A percentile compares a stretch with the other conserved stretches of the same genome.
Conservation (phyloP, 2,113 vertebrate genomes). For the Thalassoma bifasciatum region DNA sequence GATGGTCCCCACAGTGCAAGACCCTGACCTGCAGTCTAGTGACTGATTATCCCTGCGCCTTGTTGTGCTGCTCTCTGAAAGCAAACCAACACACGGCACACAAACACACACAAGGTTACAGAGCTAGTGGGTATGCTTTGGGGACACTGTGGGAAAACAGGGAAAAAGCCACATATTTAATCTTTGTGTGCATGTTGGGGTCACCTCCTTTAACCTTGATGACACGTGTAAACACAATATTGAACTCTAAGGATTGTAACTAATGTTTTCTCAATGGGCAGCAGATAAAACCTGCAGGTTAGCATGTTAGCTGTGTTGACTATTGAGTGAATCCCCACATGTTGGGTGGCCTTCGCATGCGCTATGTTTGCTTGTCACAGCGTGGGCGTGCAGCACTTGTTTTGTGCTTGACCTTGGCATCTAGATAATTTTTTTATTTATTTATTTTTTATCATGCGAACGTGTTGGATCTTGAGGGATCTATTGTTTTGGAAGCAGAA, state of each 20-base stretch:
- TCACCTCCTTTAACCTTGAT: conserved; percentile 65
- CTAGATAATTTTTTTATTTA: conserved; percentile 58
- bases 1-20: conserved; percentile 71
- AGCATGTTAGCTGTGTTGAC: conserved; percentile 42
- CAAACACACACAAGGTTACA: conserved; percentile 45
- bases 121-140: conserved; percentile 45
- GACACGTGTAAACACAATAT: conserved; percentile 51
- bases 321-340: conserved; percentile 43
- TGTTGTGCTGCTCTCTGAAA: conserved; percentile 59
- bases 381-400: conserved; percentile 57
- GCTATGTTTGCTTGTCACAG: conserved; percentile 45
- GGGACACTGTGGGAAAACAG: conserved; percentile 21
- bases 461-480: conserved; percentile 62
- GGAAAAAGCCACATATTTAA: conserved; percentile 47
- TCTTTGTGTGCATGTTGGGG: conserved; percentile 56
- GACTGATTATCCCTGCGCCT: conserved; percentile 79
- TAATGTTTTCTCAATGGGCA: conserved; percentile 53
- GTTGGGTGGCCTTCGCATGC: conserved; percentile 38
- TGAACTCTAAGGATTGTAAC: conserved; percentile 32
- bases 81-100: conserved; percentile 46
- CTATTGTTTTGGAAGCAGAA: conserved; percentile 63
- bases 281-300: conserved; percentile 47
- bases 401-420: conserved; percentile 66
- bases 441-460: conserved; percentile 75
- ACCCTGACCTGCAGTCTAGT: conserved; percentile 77